Evolutionary conservation across 2,888 invertebrate species (phyloP).

Genomic region (Holacanthella duospinosa): DNA sequence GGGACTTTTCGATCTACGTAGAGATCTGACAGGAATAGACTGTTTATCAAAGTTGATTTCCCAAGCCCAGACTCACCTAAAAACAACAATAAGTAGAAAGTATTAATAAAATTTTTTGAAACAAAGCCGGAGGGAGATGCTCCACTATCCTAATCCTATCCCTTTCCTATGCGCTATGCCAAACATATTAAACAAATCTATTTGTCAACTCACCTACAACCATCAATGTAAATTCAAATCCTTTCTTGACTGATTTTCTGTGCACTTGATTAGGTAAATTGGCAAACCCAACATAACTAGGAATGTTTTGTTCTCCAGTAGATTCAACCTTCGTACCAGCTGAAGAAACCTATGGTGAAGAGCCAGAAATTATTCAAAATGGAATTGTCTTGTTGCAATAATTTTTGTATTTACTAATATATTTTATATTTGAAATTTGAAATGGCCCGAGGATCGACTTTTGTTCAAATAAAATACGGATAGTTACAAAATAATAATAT

Average conservation of each 20-base stretch:
- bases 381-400: too few species aligned
- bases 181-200: background rate
- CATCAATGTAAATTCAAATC: constrained; percentile 95
- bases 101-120: background rate
- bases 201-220: constrained; percentile 56
- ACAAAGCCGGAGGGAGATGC: too few species aligned
- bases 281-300: constrained; percentile 73
- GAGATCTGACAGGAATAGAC: constrained; percentile 83
- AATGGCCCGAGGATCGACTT: too few species aligned
- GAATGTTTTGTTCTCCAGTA: background rate
- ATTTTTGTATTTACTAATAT: too few species aligned
- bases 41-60: constrained; percentile 91
- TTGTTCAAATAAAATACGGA: too few species aligned
- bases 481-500: too few species aligned
- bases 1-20: constrained; percentile 66
- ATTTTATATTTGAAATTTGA: too few species aligned
- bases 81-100: background rate
- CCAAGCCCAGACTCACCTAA: constrained; percentile 73
- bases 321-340: background rate
- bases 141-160: too few species aligned
- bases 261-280: constrained; percentile 95
- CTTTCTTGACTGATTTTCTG: constrained; percentile 92
- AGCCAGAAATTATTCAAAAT: too few species aligned
- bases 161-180: too few species aligned
- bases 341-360: background rate